phyloP scores from a whole-genome alignment of 2,888 invertebrate species.

The Agrochola circellaris region DNA sequence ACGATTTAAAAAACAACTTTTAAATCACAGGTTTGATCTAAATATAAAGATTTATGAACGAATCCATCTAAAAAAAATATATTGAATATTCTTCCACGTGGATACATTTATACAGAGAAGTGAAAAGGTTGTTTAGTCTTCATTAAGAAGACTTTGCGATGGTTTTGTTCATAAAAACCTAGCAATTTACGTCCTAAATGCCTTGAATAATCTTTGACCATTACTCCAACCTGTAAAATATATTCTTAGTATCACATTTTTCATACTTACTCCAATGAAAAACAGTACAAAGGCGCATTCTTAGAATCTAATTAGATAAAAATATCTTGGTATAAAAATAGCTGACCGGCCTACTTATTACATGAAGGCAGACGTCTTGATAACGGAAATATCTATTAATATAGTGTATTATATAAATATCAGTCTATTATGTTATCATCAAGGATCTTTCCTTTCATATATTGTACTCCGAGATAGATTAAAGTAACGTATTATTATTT shows the following conservation, averaged over 20 bases:
- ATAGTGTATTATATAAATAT: slow-evolving; percentile 1
- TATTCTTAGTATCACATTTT: slow-evolving; percentile 1
- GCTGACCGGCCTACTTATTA: background rate
- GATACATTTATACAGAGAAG: background rate
- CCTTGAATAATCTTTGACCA: background rate
- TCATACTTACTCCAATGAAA: slow-evolving; percentile 8
- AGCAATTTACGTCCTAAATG: background rate
- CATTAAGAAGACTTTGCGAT: background rate
- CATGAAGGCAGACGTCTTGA: slow-evolving; percentile 1
- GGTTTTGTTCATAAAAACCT: background rate
- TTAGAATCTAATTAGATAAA: slow-evolving; percentile 1
- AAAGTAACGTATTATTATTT: slow-evolving; percentile 9
- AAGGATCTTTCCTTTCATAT: slow-evolving; percentile 24
- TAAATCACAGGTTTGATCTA: background rate
- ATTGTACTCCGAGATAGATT: slow-evolving; percentile 2
- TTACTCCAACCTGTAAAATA: background rate
- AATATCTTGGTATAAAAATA: slow-evolving; percentile 23
- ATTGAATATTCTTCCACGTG: background rate
- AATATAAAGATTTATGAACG: background rate
- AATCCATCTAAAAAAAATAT: background rate
- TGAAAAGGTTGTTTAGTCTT: background rate
- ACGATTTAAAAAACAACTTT: background rate
- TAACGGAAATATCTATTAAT: slow-evolving; percentile 26
- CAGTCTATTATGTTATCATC: slow-evolving; percentile 9
- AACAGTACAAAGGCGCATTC: background rate